Evolutionary conservation across 53 echinoderm and acorn worm genomes (phyloP).

Genomic region (Pentamera pediparva): DNA sequence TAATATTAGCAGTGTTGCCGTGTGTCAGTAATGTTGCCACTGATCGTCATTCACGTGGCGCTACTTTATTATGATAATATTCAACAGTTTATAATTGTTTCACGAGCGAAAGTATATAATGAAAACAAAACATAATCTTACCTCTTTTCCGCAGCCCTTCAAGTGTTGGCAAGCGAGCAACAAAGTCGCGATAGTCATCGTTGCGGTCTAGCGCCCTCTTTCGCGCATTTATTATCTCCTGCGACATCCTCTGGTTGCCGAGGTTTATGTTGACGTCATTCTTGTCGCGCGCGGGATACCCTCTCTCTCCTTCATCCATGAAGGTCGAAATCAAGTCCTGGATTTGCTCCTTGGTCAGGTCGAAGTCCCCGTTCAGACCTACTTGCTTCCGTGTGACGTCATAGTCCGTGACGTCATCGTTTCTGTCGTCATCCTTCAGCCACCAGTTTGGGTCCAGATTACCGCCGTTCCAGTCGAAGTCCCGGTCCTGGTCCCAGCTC

Average conservation of each 20-base stretch:
- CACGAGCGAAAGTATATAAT: too few species aligned
- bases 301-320: background rate
- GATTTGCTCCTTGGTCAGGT: background rate
- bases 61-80: too few species aligned
- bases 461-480: conserved; percentile 1
- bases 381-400: background rate
- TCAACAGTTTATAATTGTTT: too few species aligned
- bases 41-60: too few species aligned
- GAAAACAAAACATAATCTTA: background rate
- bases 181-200: background rate
- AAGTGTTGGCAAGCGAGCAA: background rate
- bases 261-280: conserved; percentile 24
- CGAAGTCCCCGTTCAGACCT: background rate
- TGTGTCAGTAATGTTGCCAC: too few species aligned
- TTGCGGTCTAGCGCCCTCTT: background rate
- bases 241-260: conserved; percentile 12
- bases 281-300: background rate
- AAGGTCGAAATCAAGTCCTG: background rate
- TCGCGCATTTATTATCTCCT: background rate
- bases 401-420: background rate
- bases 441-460: background rate
- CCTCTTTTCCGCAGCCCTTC: conserved; percentile 21
- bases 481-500: background rate
- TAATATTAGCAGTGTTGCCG: too few species aligned
- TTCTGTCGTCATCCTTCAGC: background rate